These are phyloP conservation scores for Passer domesticus DNA, from an alignment of 2,113 vertebrate species.

Conservation along the genomic window DNA sequence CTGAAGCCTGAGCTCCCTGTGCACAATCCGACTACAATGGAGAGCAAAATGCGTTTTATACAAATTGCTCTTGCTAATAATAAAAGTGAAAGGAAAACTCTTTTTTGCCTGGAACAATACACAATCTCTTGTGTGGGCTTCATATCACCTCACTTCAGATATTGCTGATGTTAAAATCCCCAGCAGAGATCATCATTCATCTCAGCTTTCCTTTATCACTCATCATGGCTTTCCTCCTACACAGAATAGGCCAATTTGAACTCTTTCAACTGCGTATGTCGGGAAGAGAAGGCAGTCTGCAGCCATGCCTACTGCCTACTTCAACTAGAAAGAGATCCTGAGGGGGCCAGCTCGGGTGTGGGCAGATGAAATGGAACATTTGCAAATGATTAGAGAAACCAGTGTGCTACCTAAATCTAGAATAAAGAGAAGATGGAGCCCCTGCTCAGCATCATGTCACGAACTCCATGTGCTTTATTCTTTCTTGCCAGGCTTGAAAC, in stretches of 20 bases:
- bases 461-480: background rate
- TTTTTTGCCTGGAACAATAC: background rate
- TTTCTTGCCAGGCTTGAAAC: background rate
- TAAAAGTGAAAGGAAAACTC: background rate
- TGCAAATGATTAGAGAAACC: conserved; percentile 32
- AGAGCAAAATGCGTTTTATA: background rate
- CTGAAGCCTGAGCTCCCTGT: background rate
- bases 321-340: background rate
- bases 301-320: background rate
- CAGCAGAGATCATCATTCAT: background rate
- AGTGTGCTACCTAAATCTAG: background rate
- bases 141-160: background rate
- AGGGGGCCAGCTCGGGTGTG: background rate
- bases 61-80: background rate
- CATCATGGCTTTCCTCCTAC: background rate
- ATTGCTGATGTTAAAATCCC: conserved; percentile 27
- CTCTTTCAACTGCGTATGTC: background rate
- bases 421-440: background rate
- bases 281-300: background rate
- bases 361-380: conserved; percentile 9
- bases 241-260: background rate
- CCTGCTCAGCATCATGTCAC: background rate
- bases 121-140: background rate
- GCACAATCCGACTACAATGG: background rate
- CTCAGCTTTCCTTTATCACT: background rate